Base-by-base conservation (phyloP, 2,797 vertebrate species). In the Squalus acanthias region DNA sequence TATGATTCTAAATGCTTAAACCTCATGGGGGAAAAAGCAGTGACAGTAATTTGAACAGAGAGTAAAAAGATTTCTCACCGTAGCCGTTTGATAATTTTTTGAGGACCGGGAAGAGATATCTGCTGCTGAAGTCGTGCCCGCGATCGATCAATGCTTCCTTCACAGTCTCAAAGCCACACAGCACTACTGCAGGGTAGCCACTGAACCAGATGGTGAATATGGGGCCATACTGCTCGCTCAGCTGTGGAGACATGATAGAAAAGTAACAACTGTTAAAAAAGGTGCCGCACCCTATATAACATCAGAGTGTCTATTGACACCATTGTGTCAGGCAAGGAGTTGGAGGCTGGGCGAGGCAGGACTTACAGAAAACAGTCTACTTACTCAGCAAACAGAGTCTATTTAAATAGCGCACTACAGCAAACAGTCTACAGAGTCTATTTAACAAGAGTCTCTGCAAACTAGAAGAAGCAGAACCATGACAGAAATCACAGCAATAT, bases 121-220 rank as follows among this genome's bases (percentile, higher is more conserved):
- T 97, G 53, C 98, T 98, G 8, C 97, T 98, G 96, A 98, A 98
- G 24, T 97, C 97, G 29, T 98, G 98, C 0, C 97, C 97, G 91
- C 97, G 97, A 50, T 97, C 97, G 33, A 98, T 96, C 92, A 98
- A 96, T 0, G 98, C 97, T 8, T 98, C 98, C 96, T 97, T 98
- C 74, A 98, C 96, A 20, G 97, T 96, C 89, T 98, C 97, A 29
- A 97, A 97, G 69, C 98, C 98, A 88, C 97, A 97, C 69, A 98
- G 96, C 15, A 98, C 95, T 39, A 39, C 39, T 39, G 39, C 39
- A 39, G 39, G 39, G 39, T 39, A 39, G 39, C 39, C 79, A 98
- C 98, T 20, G 95, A 98, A 96, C 97, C 98, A 98, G 79, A 98
- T 96, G 0, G 98, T 98, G 96, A 98, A 98, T 72, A 98, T 96